These are phyloP conservation scores for Sus scrofa DNA, from an alignment of 2,113 vertebrate species.

Conservation along the genomic window DNA sequence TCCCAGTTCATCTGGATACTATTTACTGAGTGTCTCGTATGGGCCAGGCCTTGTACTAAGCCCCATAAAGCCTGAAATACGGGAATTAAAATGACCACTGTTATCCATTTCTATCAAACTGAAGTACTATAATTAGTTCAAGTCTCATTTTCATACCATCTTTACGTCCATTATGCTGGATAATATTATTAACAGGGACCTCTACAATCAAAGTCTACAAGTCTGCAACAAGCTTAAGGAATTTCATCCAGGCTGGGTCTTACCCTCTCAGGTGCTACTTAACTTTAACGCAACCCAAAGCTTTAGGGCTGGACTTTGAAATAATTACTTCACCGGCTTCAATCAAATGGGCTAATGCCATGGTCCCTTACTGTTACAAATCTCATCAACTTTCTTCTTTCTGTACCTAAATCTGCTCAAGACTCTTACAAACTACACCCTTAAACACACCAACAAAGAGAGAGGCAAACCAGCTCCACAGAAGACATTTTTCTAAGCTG, in stretches of 20 bases:
- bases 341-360: not conserved
- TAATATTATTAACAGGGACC: too few relatives aligned
- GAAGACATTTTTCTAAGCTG: not conserved
- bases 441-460: not conserved
- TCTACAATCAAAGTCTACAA: not conserved
- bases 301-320: not conserved
- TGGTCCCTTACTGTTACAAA: not conserved
- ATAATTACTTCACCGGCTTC: not conserved
- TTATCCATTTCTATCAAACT: not conserved
- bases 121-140: not conserved
- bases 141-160: too few relatives aligned
- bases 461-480: not conserved
- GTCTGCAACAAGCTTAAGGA: not conserved
- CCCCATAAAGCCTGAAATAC: not conserved
- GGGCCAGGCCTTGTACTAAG: not conserved
- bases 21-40: not conserved
- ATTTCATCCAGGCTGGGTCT: not conserved
- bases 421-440: not conserved
- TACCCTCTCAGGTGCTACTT: not conserved
- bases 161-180: too few relatives aligned
- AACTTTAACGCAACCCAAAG: not conserved
- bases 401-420: not conserved
- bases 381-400: not conserved
- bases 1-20: not conserved
- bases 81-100: not conserved